phyloP scores from a whole-genome alignment of 2,888 invertebrate species.

The Pomacea canaliculata region DNA sequence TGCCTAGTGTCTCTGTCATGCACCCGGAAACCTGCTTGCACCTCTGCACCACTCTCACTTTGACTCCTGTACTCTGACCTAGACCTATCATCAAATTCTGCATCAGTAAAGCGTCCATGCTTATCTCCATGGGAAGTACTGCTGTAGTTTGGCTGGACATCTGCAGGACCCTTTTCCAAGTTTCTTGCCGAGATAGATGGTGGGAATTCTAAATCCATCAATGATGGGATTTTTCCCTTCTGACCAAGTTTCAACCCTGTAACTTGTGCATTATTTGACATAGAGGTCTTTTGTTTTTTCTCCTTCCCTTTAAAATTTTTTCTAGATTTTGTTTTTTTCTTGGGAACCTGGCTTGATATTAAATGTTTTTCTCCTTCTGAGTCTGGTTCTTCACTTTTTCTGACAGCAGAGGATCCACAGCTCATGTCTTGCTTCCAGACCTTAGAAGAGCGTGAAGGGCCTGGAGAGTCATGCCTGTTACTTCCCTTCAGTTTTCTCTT shows the following conservation, averaged over 20 bases:
- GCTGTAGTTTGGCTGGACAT: not conserved
- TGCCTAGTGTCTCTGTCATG: not conserved
- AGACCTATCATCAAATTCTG: not conserved
- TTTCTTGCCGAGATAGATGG: constrained; percentile 6
- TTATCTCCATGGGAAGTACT: not conserved
- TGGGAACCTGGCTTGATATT: not conserved
- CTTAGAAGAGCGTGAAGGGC: too few species aligned
- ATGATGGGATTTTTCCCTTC: constrained; percentile 9
- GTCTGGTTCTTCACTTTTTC: not conserved
- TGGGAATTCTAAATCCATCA: constrained; percentile 22
- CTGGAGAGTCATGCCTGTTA: not conserved
- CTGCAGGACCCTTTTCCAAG: not conserved
- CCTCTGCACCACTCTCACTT: not conserved
- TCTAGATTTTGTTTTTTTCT: not conserved
- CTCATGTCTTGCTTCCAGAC: not conserved
- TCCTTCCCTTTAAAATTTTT: constrained; percentile 6
- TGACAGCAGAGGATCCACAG: not conserved
- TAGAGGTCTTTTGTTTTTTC: constrained; percentile 6
- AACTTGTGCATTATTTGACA: not conserved
- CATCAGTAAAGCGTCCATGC: not conserved
- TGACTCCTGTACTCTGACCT: not conserved
- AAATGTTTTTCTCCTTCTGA: constrained; percentile 7
- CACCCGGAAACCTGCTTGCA: not conserved
- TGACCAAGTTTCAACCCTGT: not conserved
- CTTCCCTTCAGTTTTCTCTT: not conserved